These are phyloP conservation scores for Manduca sexta DNA, from an alignment of 1,140 invertebrate genomes.

Conservation along the genomic window DNA sequence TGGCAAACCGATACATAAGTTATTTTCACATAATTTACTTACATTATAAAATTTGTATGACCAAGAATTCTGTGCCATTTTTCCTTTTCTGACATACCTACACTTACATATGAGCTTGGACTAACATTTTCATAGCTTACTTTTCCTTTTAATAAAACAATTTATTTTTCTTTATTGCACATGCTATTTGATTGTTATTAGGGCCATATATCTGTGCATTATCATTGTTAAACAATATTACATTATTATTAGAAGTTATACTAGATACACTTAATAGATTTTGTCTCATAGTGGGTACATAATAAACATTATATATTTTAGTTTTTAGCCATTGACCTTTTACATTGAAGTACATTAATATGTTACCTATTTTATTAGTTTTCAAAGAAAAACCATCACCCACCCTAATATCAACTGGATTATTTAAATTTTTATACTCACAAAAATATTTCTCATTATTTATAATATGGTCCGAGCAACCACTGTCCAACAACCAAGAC, in stretches of 20 bases:
- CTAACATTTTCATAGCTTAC: conserved; percentile 36
- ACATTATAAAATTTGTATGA: too few relatives aligned
- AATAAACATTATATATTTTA: conserved; percentile 34
- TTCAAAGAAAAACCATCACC: conserved; percentile 27
- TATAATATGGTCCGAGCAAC: conserved; percentile 49
- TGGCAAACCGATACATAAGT: too few relatives aligned
- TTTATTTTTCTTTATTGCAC: conserved; percentile 26
- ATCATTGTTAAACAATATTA: conserved; percentile 26
- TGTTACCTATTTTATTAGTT: conserved; percentile 40
- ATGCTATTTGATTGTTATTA: too few relatives aligned
- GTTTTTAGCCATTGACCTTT: conserved; percentile 18
- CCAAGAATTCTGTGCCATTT: too few relatives aligned
- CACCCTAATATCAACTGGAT: conserved; percentile 30
- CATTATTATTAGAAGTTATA: conserved; percentile 24
- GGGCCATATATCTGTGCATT: conserved; percentile 29
- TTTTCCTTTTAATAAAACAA: conserved; percentile 32
- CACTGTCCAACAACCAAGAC: conserved; percentile 45
- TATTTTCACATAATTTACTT: too few relatives aligned
- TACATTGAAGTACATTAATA: conserved; percentile 15
- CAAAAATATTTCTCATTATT: conserved; percentile 43
- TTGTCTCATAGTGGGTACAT: conserved; percentile 32
- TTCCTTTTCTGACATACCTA: too few relatives aligned
- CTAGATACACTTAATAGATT: conserved; percentile 37
- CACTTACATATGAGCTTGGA: conserved; percentile 50
- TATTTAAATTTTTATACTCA: conserved; percentile 35